Evolutionary conservation across 2,888 invertebrate species (phyloP), one percentile per base, ranked within the genome.

Genomic region (Caenorhabditis sp.): DNA sequence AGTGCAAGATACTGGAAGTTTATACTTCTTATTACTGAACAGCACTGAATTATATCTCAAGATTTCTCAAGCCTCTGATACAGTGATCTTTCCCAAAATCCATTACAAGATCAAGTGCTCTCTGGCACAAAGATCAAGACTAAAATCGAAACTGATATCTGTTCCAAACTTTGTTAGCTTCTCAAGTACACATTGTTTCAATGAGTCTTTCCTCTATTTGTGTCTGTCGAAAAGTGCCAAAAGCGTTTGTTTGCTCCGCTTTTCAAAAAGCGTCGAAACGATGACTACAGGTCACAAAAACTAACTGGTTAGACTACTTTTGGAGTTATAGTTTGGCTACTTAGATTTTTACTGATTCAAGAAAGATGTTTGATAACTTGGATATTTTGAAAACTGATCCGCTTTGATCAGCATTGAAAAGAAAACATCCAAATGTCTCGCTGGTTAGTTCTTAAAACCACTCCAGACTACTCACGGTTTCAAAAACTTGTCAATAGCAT

Each of bases 111-210:
- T 47, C 47, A 19, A 61, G 10, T 47, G 2, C 47, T 10, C 3
- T 58, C 8, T 22, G 51, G 63, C 7, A 69, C 54, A 61, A 61
- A 69, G 54, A 77, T n/a, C 14, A 49, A 12, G 5, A 5, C 44
- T 10, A 22, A 16, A 22, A 54, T 19, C 49, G 68, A 59, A 59
- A 70, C 59, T 58, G 64, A 49, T 68, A 58, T 38, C 35, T 44
- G 24, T 41, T 16, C 35, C 19, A 1, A 14, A 7, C 16, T 58
- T 35, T 19, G 1, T n/a, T 31, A 22, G 22, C 51, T 66, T 66
- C 26, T 24, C 54, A 68, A 54, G 68, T 68, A 38, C 49, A 19
- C 54, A 31, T 66, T 70, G 77, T 77, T 77, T 31, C 70, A 77
- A 12, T 77, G 77, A 56, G 38, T 66, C 22, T 41, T 51, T 6